A percentile compares a stretch with the other conserved stretches of the same genome.
Conservation (phyloP, 2,113 vertebrate species). For the Nasalis larvatus region DNA sequence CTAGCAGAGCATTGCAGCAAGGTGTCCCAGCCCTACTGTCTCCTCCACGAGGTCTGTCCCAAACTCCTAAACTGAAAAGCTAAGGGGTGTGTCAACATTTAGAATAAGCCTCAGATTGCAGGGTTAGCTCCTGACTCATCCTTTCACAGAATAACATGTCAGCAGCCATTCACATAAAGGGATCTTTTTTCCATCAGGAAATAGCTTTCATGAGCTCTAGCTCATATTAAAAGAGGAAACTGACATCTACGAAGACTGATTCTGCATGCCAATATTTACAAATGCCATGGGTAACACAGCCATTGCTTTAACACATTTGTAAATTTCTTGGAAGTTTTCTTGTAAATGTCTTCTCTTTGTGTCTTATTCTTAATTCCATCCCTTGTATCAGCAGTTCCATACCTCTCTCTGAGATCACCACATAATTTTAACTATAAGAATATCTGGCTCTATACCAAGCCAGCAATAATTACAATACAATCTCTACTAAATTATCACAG, state of each 20-base stretch:
- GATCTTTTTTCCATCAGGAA: neutral
- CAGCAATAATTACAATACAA: neutral
- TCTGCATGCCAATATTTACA: slow-evolving; percentile 12
- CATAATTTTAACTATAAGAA: neutral
- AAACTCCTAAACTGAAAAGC: neutral
- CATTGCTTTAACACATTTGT: neutral
- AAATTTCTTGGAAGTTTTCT: neutral
- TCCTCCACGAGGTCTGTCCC: neutral
- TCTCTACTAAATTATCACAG: neutral
- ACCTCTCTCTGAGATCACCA: neutral
- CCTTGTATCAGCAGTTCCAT: neutral
- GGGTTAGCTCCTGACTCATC: neutral
- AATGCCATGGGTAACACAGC: neutral
- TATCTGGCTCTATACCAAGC: neutral
- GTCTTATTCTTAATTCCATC: neutral
- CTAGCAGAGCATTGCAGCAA: neutral
- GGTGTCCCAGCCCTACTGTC: neutral
- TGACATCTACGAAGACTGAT: slow-evolving; percentile 15
- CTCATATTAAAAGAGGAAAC: slow-evolving; percentile 39
- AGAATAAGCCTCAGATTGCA: neutral
- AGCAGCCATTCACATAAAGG: neutral
- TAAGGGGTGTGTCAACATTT: neutral
- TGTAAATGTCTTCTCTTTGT: neutral
- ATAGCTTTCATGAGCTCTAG: slow-evolving; percentile 27
- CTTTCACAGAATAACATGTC: neutral